These are phyloP conservation scores for Blastobasis adustella DNA, from an alignment of 2,888 invertebrate species.

Conservation along the genomic window DNA sequence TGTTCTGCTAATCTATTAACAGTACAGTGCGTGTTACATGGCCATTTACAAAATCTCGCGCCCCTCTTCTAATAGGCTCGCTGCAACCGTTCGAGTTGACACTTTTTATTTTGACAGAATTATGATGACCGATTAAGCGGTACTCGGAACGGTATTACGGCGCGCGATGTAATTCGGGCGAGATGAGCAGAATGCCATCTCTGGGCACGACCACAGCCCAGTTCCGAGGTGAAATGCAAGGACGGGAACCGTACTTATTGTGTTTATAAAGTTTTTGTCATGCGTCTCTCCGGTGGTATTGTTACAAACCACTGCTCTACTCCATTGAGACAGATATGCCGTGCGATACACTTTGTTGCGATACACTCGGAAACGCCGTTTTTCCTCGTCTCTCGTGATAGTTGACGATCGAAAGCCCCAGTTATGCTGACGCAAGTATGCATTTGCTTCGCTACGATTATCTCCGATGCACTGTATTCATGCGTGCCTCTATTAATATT, in stretches of 20 bases:
- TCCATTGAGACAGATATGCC: conserved; percentile 59
- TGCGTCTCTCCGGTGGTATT: conserved; percentile 57
- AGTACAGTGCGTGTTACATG: no score
- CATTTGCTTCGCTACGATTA: conserved; percentile 36
- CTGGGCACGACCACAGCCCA: conserved; percentile 46
- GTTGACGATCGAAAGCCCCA: conserved; percentile 50
- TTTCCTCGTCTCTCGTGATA: conserved; percentile 48
- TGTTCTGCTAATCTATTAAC: no score
- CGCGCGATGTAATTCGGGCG: conserved; percentile 50
- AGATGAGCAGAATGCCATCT: conserved; percentile 41
- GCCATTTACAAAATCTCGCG: no score
- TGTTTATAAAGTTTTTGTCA: conserved; percentile 59
- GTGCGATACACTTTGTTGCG: conserved; percentile 57
- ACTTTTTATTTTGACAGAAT: conserved; percentile 30
- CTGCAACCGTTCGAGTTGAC: no score
- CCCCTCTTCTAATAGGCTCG: no score
- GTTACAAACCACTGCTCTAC: conserved; percentile 49
- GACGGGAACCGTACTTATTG: conserved; percentile 56
- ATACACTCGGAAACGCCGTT: conserved; percentile 37
- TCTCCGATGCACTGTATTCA: conserved; percentile 30
- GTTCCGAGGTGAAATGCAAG: conserved; percentile 57
- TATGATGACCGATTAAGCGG: conserved; percentile 49
- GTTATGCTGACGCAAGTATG: conserved; percentile 50
- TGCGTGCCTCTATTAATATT: conserved; percentile 21
- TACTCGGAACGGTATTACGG: conserved; percentile 58